Base-by-base conservation (phyloP, 2,113 vertebrate species). In the Condylura cristata region DNA sequence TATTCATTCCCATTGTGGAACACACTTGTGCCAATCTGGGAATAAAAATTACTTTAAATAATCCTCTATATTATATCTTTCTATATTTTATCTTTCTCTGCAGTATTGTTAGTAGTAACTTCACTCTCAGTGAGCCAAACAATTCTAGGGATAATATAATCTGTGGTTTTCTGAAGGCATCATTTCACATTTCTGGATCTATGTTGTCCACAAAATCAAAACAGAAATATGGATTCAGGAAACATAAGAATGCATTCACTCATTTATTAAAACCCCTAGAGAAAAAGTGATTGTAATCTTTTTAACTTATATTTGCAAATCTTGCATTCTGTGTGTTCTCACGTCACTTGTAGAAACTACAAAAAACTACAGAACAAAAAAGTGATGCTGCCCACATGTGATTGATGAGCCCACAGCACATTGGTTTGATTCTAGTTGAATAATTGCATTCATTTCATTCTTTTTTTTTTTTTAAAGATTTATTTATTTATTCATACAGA, bases 391-490 rank as follows among this genome's bases (percentile, higher is more conserved):
- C 32, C 34, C 24, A 82, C 17, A 7, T 80, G 53, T 53, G 14
- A 80, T 87, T 66, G 13, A 76, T 65, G 44, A 81, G 24, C 28
- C 28, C 63, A 37, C 53, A 60, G 24, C 78, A 87, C 56, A 8
- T 82, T 58, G 48, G 34, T 12, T 26, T 72, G 3, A 60, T 88
- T 89, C 60, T 37, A 71, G 4, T 46, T 89, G 58, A 91, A 39
- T 65, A 86, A 91, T 87, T 85, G 56, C 20, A 70, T 83, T 89
- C 39, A 80, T 92, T 79, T 92, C 79, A 37, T 89, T 22, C 13
- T 86, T 80, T 20, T 81, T 75, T 94, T 83, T n/a, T n/a, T n/a
- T n/a, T n/a, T n/a, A n/a, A n/a, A n/a, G n/a, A n/a, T n/a, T n/a
- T n/a, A n/a, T n/a, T n/a, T n/a, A n/a, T n/a, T n/a, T n/a, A n/a